Conservation (phyloP, 1,140 invertebrate species). For the Achatina immaculata region DNA sequence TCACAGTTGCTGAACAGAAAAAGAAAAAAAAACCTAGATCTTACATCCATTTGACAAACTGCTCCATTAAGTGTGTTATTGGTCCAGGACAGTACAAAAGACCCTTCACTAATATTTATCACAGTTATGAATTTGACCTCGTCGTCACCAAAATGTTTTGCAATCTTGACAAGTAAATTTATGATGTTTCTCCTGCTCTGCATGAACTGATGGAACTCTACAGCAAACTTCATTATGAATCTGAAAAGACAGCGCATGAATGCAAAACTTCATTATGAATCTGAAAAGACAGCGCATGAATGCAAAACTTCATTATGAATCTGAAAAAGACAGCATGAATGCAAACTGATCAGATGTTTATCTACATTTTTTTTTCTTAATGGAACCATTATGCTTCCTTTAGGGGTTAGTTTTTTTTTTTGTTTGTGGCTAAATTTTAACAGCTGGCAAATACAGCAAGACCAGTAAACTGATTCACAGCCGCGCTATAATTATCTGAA, state of each 20-base stretch:
- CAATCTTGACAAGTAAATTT: conserved; percentile 30
- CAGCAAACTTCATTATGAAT: conserved; percentile 41
- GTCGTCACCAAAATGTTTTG: conserved; percentile 38
- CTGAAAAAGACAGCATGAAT: conserved; percentile 1
- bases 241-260: background rate
- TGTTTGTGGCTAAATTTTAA: too few species aligned
- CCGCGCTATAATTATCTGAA: too few species aligned
- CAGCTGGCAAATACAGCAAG: too few species aligned
- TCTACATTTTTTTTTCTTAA: too few species aligned
- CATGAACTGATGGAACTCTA: conserved; percentile 40
- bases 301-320: conserved; percentile 44
- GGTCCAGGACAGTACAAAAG: conserved; percentile 47
- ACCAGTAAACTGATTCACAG: too few species aligned
- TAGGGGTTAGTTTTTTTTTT: too few species aligned
- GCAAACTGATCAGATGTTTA: too few species aligned
- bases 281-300: background rate
- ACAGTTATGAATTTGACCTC: conserved; percentile 34
- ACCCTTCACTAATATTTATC: conserved; percentile 39
- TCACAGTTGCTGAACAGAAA: too few species aligned
- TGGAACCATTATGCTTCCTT: too few species aligned
- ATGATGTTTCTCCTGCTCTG: conserved; percentile 34
- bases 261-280: conserved; percentile 44
- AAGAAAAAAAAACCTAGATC: too few species aligned
- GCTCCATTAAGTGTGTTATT: conserved; percentile 42
- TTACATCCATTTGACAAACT: conserved; percentile 28